phyloP scores from a whole-genome alignment of 1,140 invertebrate species.

The Zaprionus tsacasi region DNA sequence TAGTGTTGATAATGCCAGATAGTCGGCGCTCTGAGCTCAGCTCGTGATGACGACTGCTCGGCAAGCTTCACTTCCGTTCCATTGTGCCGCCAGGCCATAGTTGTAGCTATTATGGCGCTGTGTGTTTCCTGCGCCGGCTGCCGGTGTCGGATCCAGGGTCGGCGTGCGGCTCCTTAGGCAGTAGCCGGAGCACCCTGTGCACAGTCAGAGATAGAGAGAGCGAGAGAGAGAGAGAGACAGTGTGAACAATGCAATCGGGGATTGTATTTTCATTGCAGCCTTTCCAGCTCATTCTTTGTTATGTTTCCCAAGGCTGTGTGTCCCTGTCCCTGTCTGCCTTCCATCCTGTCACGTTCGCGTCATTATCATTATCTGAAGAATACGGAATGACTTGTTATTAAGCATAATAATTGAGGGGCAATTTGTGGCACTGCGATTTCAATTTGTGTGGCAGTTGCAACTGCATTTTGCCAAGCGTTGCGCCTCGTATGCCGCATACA shows the following conservation, averaged over 20 bases:
- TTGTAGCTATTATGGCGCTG: constrained; percentile 45
- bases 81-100: constrained; percentile 35
- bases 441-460: constrained; percentile 20
- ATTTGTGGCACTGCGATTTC: constrained; percentile 40
- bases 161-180: constrained; percentile 20
- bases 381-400: constrained; percentile 31
- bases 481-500: not conserved
- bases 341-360: constrained; percentile 31
- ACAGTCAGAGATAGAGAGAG: not conserved
- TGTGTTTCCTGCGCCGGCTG: constrained; percentile 39
- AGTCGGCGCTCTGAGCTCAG: constrained; percentile 4
- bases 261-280: constrained; percentile 12
- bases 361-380: constrained; percentile 36
- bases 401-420: constrained; percentile 40
- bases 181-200: too few relatives aligned
- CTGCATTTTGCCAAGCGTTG: constrained; percentile 3
- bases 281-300: constrained; percentile 25
- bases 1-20: constrained; percentile 30
- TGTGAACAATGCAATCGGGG: constrained; percentile 33
- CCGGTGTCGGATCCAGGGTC: not conserved
- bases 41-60: constrained; percentile 29
- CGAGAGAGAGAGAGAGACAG: not conserved
- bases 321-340: not conserved
- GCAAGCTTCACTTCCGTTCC: constrained; percentile 38
- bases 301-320: constrained; percentile 14